Base-by-base conservation (phyloP, 2,888 invertebrate genomes). In the Coleophora deauratella region DNA sequence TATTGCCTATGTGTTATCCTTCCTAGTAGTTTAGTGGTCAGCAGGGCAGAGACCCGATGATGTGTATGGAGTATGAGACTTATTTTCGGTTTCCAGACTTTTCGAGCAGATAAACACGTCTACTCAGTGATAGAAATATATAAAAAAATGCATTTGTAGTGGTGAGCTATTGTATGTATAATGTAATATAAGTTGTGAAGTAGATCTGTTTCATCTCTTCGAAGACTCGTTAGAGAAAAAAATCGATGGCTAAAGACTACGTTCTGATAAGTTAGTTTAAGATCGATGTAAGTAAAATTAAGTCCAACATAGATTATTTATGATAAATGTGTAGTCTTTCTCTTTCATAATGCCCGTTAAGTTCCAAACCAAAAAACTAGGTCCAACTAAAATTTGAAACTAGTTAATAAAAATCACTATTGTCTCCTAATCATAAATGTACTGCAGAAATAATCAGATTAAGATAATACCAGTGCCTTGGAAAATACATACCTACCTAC, bases 151-250 rank as follows among this genome's bases (percentile, higher is more conserved):
- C 84, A 85, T 85, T 85, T 85, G 75, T 85, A 85, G 82, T 82
- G 80, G 59, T 72, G 80, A 81, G 56, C 77, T 81, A 76, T 78
- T 78, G 69, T 80, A 68, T 78, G 78, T 84, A 70, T 64, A 21
- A 66, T 74, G 70, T 77, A 67, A 72, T 66, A 61, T 54, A 70
- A 73, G 72, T 64, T 31, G 21, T 21, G 66, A 59, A 70, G 80
- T 82, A 79, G 84, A 84, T 82, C 78, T 78, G 85, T 84, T 84
- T 84, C 77, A 84, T 85, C 84, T 84, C 69, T 81, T 85, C 84
- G 84, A 84, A 85, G 84, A 84, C 60, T 82, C 81, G 66, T 62
- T 72, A 63, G 70, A 37, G 72, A 68, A 71, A 68, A 71, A 75
- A 76, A 78, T 80, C 78, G 82, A 80, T 78, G 72, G 72, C 75